Conservation (phyloP, 2,113 vertebrate species). For the Pterocles burchelli region DNA sequence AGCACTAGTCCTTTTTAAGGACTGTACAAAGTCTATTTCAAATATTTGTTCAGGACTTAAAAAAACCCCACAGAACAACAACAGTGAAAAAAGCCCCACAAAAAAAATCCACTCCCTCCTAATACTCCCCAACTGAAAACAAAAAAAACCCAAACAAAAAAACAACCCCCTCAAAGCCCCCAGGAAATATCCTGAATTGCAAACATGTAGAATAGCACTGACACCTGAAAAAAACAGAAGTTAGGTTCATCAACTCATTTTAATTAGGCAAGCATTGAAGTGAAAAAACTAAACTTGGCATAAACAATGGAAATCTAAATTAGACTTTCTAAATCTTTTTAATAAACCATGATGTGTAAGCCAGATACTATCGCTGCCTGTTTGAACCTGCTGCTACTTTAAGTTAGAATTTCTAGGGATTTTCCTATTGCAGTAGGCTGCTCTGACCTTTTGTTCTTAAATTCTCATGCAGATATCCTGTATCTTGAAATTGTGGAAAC, state of each 20-base stretch:
- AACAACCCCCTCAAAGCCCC: accelerated
- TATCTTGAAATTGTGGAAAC: slow-evolving; percentile 10
- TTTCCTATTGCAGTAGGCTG: not conserved
- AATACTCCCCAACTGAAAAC: not conserved
- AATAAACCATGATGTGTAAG: slow-evolving; percentile 57
- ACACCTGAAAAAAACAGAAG: not conserved
- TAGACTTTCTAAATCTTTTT: slow-evolving; percentile 54
- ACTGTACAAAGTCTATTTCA: not conserved
- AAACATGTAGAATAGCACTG: not conserved
- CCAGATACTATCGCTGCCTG: not conserved
- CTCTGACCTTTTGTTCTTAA: slow-evolving; percentile 41
- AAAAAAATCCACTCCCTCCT: accelerated
- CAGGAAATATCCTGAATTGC: not conserved
- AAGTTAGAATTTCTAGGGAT: slow-evolving; percentile 18
- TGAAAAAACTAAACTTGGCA: not conserved
- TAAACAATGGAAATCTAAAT: slow-evolving; percentile 55
- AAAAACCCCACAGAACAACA: not conserved
- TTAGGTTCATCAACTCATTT: not conserved
- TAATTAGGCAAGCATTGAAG: not conserved
- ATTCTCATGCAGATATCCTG: not conserved
- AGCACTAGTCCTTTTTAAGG: not conserved
- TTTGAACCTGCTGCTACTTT: slow-evolving; percentile 9
- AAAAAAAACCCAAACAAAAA: not conserved
- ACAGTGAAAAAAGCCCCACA: not conserved
- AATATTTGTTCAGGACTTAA: not conserved